Base-by-base conservation (phyloP, 2,797 vertebrate species). In the Acipenser ruthenus region DNA sequence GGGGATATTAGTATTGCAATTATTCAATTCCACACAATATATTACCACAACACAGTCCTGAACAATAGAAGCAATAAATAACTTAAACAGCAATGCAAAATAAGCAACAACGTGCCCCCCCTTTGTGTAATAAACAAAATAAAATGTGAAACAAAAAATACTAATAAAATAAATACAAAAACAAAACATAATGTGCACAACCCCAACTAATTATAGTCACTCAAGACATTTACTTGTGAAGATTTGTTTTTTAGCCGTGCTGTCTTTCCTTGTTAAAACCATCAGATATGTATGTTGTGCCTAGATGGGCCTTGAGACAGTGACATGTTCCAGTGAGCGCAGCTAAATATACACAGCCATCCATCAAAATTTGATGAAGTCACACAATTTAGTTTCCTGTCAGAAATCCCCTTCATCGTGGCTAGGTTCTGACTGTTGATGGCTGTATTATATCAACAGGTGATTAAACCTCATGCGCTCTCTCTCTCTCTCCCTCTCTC, bases 301-400 rank as follows among this genome's bases (percentile, higher is more conserved):
- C n/a, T 55, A 55, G 10, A 10, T 55, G 9, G 53, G 53, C 7
- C 53, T 55, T 55, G 7, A 55, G 53, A 55, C 9, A 55, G n/a
- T 10, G 53, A n/a, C 53, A n/a, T 55, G n/a, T 55, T 10, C n/a
- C n/a, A 10, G 10, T 4, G 10, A 10, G 53, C 4, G 9, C 53
- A 10, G 7, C 53, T 55, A 55, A 55, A 55, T 55, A 55, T 55
- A 55, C 53, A 55, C 53, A 55, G 53, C n/a, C 53, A 55, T 55
- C 53, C 53, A 55, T 55, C 53, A 55, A 55, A 55, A 55, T 55
- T 10, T 55, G 53, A 10, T 55, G 53, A 55, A 55, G n/a, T 55
- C 53, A 55, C 53, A 55, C 53, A 55, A 55, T 55, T 10, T 55
- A 6, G 53, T 55, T 55, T 55, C 53, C 53, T 55, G 53, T 55